Base-by-base conservation (phyloP, 2,888 invertebrate genomes). In the Macrophya alboannulata region DNA sequence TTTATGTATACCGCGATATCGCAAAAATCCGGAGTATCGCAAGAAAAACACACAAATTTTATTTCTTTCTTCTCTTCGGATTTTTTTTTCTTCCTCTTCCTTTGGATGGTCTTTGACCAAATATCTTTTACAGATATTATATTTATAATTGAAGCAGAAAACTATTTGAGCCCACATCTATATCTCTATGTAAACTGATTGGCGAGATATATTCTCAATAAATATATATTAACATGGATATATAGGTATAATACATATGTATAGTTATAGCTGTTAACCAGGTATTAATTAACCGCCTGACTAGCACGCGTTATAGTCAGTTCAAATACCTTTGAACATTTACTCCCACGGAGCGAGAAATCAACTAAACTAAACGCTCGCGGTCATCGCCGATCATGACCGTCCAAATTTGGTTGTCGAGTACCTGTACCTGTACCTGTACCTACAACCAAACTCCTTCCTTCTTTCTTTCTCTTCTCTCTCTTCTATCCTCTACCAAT, bases 211-310 rank as follows among this genome's bases (percentile, higher is more conserved):
- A 55, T 55, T 55, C n/a, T 55, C n/a, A 8, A 55, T n/a, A n/a
- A 55, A 55, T n/a, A 1, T 55, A 55, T 55, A 55, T 31, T 31
- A 31, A 31, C 3, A 31, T 31, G 31, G 1, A 31, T 31, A 31
- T 31, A 31, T 31, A 31, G 1, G 31, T 31, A 31, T 31, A 31
- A 55, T n/a, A 1, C n/a, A 55, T n/a, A n/a, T 17, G 4, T 51
- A n/a, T n/a, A 1, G n/a, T 12, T 55, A 55, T n/a, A n/a, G 55
- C 89, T 87, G 86, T 87, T 87, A 84, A 84, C 77, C 81, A 72
- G 74, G 82, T 85, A 87, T 86, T 89, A 88, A 68, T 71, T 71
- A 51, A 48, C 15, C 65, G 55, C 85, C 21, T 45, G 45, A n/a
- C 40, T 37, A 71, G n/a, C 43, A 21, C 43, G 21, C 68, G 48